phyloP scores from a whole-genome alignment of 1,140 invertebrate genomes.

The Carposina sasakii region DNA sequence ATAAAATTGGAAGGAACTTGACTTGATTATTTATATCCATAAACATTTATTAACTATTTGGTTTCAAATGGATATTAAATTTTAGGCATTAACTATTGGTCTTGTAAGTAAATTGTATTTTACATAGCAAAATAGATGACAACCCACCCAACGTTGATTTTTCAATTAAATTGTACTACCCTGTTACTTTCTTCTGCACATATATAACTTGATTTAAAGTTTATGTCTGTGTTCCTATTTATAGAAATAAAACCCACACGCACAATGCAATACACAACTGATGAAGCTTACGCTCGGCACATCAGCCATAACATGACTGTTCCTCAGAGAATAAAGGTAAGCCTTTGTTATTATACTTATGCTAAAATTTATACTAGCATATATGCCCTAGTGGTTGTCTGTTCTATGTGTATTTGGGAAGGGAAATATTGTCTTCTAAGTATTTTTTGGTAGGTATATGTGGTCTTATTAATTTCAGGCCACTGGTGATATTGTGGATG shows the following conservation, averaged over 20 bases:
- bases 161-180: too few species aligned
- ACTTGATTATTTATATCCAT: too few species aligned
- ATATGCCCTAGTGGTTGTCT: background rate
- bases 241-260: constrained; percentile 3
- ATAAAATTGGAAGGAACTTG: too few species aligned
- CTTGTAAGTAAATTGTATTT: too few species aligned
- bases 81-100: too few species aligned
- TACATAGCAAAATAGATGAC: too few species aligned
- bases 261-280: constrained; percentile 57
- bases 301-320: constrained; percentile 69
- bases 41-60: too few species aligned
- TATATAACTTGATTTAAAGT: too few species aligned
- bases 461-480: constrained; percentile 52
- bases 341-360: background rate
- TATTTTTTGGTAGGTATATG: background rate
- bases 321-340: constrained; percentile 66
- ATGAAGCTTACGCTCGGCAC: constrained; percentile 61
- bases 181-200: too few species aligned
- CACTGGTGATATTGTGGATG: constrained; percentile 78
- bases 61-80: too few species aligned
- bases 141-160: too few species aligned
- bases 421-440: background rate
- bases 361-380: background rate
- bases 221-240: too few species aligned
- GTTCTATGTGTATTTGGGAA: background rate